phyloP scores from a whole-genome alignment of 2,113 vertebrate genomes.

The Abramis brama region DNA sequence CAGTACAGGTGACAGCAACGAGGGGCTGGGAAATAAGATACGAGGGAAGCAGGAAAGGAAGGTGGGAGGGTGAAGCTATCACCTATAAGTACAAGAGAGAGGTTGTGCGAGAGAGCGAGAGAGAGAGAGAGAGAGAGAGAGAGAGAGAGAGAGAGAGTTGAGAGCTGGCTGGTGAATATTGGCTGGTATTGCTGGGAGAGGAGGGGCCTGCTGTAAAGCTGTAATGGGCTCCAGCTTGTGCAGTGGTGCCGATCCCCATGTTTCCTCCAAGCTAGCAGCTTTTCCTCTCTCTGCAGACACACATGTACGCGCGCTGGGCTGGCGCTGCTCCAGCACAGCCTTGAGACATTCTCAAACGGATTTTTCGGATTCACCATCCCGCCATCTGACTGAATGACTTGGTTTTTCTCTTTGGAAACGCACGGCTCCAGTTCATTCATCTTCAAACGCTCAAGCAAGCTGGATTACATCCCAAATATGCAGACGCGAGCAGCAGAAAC shows the following conservation, averaged over 20 bases:
- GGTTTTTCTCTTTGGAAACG: slow-evolving; percentile 32
- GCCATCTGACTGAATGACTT: slow-evolving; percentile 8
- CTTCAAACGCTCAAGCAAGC: slow-evolving; percentile 30
- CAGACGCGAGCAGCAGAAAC: slow-evolving; percentile 20
- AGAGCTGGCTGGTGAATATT: slow-evolving; percentile 57
- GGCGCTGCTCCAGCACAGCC: slow-evolving; percentile 36
- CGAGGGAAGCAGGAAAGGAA: slow-evolving; percentile 45
- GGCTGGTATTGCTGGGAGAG: slow-evolving; percentile 52
- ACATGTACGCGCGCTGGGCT: slow-evolving; percentile 12
- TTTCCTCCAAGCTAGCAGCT: slow-evolving; percentile 33
- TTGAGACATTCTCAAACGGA: slow-evolving; percentile 39
- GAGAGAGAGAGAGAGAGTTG: background rate
- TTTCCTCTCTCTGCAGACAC: slow-evolving; percentile 31
- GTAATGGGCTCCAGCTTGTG: slow-evolving; percentile 51
- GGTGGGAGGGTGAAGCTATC: slow-evolving; percentile 36
- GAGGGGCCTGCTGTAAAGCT: slow-evolving; percentile 51
- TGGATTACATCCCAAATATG: slow-evolving; percentile 52
- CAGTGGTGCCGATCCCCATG: slow-evolving; percentile 54
- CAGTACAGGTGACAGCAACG: slow-evolving; percentile 47
- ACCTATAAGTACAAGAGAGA: slow-evolving; percentile 18
- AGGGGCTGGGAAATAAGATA: slow-evolving; percentile 51
- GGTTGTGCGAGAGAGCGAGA: background rate
- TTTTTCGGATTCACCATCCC: slow-evolving; percentile 30
- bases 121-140: background rate
- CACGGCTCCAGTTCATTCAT: slow-evolving; percentile 27